Evolutionary conservation across 1,140 invertebrate genomes (phyloP).

Genomic region (Mamestra configurata): DNA sequence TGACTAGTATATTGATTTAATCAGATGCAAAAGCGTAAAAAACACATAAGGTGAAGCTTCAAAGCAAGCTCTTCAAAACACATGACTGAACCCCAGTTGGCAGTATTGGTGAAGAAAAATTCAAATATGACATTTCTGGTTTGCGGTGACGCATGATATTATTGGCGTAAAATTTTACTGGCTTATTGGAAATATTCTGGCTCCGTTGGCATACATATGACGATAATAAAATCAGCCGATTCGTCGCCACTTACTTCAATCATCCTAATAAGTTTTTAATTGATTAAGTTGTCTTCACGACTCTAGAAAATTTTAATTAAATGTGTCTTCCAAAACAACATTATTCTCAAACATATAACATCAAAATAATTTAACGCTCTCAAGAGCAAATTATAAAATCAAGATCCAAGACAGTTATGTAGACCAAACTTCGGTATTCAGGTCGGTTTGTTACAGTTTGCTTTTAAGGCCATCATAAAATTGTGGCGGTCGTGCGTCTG

Average conservation of each 20-base stretch:
- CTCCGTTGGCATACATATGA: neutral
- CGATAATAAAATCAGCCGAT: neutral
- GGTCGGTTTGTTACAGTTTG: constrained; percentile 15
- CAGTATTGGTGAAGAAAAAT: neutral
- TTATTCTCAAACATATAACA: constrained; percentile 4
- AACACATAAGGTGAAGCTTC: neutral
- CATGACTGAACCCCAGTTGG: constrained; percentile 3
- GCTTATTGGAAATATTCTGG: constrained; percentile 5
- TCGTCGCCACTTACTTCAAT: neutral
- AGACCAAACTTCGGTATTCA: constrained; percentile 9
- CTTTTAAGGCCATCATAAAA: constrained; percentile 32
- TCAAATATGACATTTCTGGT: constrained; percentile 6
- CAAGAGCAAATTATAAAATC: constrained; percentile 28
- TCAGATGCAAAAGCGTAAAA: constrained; percentile 1
- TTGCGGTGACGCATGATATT: constrained; percentile 11
- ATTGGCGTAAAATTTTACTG: neutral
- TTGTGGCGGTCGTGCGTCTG: constrained; percentile 5
- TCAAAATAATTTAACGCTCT: constrained; percentile 19
- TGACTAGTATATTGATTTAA: neutral
- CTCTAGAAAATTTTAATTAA: neutral
- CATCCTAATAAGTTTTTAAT: neutral
- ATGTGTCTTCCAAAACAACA: neutral
- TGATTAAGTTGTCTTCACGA: neutral
- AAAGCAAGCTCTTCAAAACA: constrained; percentile 15
- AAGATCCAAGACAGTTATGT: constrained; percentile 17